A percentile compares a stretch with the other conserved stretches of the same genome.
Conservation (phyloP, 2,797 vertebrate species). For the Mormyrus hasselquistii region DNA sequence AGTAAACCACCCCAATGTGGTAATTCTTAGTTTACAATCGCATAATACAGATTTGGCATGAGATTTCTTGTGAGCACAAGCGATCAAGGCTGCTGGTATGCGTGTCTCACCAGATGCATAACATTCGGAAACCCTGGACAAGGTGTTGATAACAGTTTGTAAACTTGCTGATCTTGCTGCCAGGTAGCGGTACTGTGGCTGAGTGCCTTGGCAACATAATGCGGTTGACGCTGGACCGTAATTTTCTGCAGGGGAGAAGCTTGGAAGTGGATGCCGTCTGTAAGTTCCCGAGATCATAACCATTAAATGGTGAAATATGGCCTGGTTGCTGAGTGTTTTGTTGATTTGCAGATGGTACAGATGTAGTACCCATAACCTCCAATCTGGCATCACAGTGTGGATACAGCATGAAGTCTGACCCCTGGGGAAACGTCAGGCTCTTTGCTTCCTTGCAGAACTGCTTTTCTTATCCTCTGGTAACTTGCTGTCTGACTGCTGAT, state of each 20-base stretch:
- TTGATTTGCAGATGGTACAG: constrained; percentile 51
- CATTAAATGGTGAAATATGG: not conserved
- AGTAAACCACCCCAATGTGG: not conserved
- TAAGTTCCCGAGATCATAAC: constrained; percentile 42
- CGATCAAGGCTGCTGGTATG: not conserved
- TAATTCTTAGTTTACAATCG: not conserved
- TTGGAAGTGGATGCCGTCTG: constrained; percentile 61
- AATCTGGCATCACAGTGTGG: constrained; percentile 67
- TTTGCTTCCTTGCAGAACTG: constrained; percentile 67
- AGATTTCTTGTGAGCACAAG: not conserved
- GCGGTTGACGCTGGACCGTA: constrained; percentile 48
- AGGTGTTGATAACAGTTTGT: not conserved
- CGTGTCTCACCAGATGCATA: not conserved
- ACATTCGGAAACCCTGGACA: not conserved
- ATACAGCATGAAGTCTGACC: constrained; percentile 61
- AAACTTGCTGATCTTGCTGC: not conserved
- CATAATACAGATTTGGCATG: not conserved
- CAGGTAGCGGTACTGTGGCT: constrained; percentile 29
- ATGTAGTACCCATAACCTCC: constrained; percentile 44
- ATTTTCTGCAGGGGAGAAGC: constrained; percentile 51
- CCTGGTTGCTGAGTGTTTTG: not conserved
- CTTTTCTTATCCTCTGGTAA: constrained; percentile 57
- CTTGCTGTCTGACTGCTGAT: not conserved
- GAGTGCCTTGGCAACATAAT: constrained; percentile 60
- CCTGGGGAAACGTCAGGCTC: constrained; percentile 60